Evolutionary conservation across 2,888 invertebrate genomes (phyloP), one percentile per base, ranked within the genome.

Genomic region (Exephanes ischioxanthus): DNA sequence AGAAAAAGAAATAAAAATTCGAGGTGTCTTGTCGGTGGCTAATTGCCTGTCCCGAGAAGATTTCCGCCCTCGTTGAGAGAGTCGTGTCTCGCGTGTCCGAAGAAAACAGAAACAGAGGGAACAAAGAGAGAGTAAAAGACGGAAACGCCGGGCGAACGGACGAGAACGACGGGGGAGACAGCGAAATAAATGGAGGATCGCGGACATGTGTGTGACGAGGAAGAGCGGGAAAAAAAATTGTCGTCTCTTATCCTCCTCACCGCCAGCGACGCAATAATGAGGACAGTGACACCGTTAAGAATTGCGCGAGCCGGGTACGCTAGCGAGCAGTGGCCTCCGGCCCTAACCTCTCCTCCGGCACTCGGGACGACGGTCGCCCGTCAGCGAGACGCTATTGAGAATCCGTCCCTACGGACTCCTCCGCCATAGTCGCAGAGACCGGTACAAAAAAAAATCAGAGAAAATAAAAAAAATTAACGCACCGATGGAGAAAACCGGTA

Each of bases 251-350:
- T 30, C 71, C 70, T 67, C 58, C 66, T 53, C 67, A 19, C 9
- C 11, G 70, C 75, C 51, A 61, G 41, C 79, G 75, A 85, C 85
- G 63, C 63, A 67, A 82, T 82, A 85, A 85, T 76, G 85, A 85
- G 85, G 85, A 85, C 85, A 79, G 82, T 85, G 85, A 82, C 85
- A 82, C 82, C 79, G 82, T 85, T 82, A 72, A 73, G 55, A 67
- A 75, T 33, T 37, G 75, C 75, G 41, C 51, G 82, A 85, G 76
- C 71, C 63, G 75, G 48, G 63, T 81, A 80, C 37, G 67, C 63
- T 67, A 68, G 30, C 63, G 63, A 81, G 75, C 61, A 61, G 67
- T 68, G 61, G 71, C 82, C 77, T 76, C 82, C 30, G 71, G 26
- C 51, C 48, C 41, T 41, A 67, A 16, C 53, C 41, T 41, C 37